Evolutionary conservation across 2,888 invertebrate species (phyloP), one percentile per base, ranked within the genome.

Genomic region (Brenthis ino): DNA sequence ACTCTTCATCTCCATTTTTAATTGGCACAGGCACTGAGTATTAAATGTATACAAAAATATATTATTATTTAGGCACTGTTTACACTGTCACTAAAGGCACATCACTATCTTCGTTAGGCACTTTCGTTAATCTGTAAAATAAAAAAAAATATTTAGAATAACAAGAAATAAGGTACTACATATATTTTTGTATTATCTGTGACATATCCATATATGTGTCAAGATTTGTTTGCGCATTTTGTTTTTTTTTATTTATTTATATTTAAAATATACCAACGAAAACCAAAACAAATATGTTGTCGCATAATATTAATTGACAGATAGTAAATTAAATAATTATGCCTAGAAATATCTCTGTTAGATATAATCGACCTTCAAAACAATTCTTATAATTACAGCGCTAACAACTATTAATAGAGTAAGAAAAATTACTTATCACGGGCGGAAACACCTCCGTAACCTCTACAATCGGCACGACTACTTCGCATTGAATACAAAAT

Each of bases 41-140:
- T 58, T 60, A 56, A 67, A 67, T 68, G 76, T 79, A 71, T 74
- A 79, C 70, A 79, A 77, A 82, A 79, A 78, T 77, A 79, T 78
- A 77, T 75, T 68, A 69, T 56, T 43, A 51, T 61, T 76, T 69
- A 78, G 76, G 71, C 81, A 83, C 82, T 82, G 73, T 71, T 71
- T 74, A 77, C 88, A 88, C 87, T 81, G 74, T 79, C 89, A 88
- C 88, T 81, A 71, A 89, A 90, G 90, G 91, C 91, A 91, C 91
- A 85, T 85, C 80, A 83, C 82, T 83, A 78, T 76, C 72, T 76
- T 77, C 75, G 70, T 74, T 86, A 90, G 88, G 90, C 89, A 91
- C 87, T 81, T 77, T 82, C 79, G 81, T 68, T 73, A 77, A 82
- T 85, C 87, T 88, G 87, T 58, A 80, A 82, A 80, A 77, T 66